A percentile compares a stretch with the other conserved stretches of the same genome.
Conservation (phyloP, 2,888 invertebrate genomes). For the Thymelicus lineola region DNA sequence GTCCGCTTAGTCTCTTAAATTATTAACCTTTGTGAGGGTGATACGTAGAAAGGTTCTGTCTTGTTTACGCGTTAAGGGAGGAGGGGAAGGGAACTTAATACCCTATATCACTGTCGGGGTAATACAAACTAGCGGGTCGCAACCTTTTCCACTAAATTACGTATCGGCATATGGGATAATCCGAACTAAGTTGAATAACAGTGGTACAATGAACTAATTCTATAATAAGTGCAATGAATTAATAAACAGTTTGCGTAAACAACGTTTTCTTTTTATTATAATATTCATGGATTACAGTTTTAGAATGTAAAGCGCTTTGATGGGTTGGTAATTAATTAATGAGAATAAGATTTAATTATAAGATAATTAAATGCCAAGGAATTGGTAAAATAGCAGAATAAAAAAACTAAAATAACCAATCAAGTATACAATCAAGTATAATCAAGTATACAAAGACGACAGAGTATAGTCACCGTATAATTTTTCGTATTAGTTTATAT, state of each 20-base stretch:
- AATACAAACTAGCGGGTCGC: conserved; percentile 82
- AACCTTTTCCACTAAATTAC: conserved; percentile 85
- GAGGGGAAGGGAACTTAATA: conserved; percentile 81
- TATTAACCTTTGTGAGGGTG: conserved; percentile 81
- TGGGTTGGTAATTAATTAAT: too few relatives aligned
- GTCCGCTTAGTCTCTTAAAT: conserved; percentile 79
- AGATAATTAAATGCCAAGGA: too few relatives aligned
- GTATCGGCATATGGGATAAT: conserved; percentile 82
- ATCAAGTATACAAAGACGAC: too few relatives aligned
- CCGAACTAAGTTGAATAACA: conserved; percentile 76
- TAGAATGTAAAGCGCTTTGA: too few relatives aligned
- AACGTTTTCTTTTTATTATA: too few relatives aligned
- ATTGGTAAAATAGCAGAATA: too few relatives aligned
- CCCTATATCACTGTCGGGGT: conserved; percentile 83
- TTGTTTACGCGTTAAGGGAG: conserved; percentile 84
- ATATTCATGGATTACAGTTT: too few relatives aligned
- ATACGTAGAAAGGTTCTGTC: conserved; percentile 82
- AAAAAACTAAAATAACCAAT: too few relatives aligned
- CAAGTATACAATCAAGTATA: too few relatives aligned
- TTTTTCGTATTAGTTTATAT: too few relatives aligned
- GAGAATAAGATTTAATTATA: too few relatives aligned
- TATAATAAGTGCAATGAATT: conserved; percentile 64
- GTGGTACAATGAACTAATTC: conserved; percentile 62
- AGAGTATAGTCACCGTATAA: too few relatives aligned
- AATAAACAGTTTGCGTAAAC: conserved; percentile 39